Percentiles rank a stretch among this genome's conserved stretches.
Evolutionary conservation across 2,113 vertebrate genomes (phyloP).

Genomic region (cattle (Bos taurus)): ARS-UCD2.0 NC_037343.1:40186001-40186500

Average conservation of each 20-base stretch:
- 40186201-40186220: neutral
- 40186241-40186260: neutral
- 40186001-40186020: neutral
- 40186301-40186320: neutral
- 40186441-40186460: neutral
- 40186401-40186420: neutral
- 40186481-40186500: neutral
- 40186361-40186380: neutral
- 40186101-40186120: neutral
- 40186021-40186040: neutral
- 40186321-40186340: neutral
- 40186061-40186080: neutral
- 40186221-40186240: neutral
- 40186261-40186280: neutral
- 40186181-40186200: neutral
- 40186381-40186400: neutral
- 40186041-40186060: neutral
- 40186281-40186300: neutral
- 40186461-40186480: neutral
- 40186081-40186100: neutral
- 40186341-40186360: neutral
- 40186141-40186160: neutral
- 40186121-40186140: neutral
- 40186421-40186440: neutral
- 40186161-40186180: neutral